A percentile compares a stretch with the other conserved stretches of the same genome.
phyloP scores from a whole-genome alignment of 1,140 invertebrate species.

The Penaeus japonicus region DNA sequence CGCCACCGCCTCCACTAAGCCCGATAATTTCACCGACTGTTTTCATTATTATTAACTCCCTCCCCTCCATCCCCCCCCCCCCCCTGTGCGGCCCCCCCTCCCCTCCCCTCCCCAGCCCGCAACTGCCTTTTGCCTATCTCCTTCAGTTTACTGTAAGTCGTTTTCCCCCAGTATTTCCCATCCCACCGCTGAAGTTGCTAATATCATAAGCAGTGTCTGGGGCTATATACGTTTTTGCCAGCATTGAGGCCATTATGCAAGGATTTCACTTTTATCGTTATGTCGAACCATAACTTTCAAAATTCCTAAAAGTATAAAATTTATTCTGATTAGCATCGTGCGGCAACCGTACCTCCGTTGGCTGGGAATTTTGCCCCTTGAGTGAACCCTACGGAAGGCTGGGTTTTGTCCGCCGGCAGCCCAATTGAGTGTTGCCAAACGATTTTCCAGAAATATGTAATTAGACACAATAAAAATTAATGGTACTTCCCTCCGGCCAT shows the following conservation, averaged over 20 bases:
- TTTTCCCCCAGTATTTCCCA: background rate
- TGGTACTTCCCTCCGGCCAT: constrained; percentile 52
- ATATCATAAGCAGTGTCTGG: constrained; percentile 56
- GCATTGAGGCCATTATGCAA: constrained; percentile 55
- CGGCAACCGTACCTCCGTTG: constrained; percentile 49
- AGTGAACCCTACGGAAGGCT: constrained; percentile 36
- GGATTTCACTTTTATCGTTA: constrained; percentile 57
- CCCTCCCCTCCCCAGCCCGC: background rate
- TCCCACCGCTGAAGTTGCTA: constrained; percentile 36
- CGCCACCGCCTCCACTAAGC: constrained; percentile 8
- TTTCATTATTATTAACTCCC: constrained; percentile 30
- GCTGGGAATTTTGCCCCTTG: constrained; percentile 45
- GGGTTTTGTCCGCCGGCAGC: constrained; percentile 25
- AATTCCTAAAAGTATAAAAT: constrained; percentile 57
- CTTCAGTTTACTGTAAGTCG: constrained; percentile 38
- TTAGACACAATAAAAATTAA: constrained; percentile 57
- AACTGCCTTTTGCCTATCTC: constrained; percentile 38
- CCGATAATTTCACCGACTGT: constrained; percentile 31
- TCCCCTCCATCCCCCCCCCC: background rate
- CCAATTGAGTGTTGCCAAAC: constrained; percentile 55
- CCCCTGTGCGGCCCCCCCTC: background rate
- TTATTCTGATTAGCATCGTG: constrained; percentile 57
- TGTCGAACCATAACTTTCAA: constrained; percentile 57
- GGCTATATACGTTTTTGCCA: constrained; percentile 56
- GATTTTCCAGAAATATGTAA: constrained; percentile 56